A percentile compares a stretch with the other conserved stretches of the same genome.
These are phyloP conservation scores for Nibea albiflora DNA, from an alignment of 2,113 vertebrate species.

Conservation along the genomic window DNA sequence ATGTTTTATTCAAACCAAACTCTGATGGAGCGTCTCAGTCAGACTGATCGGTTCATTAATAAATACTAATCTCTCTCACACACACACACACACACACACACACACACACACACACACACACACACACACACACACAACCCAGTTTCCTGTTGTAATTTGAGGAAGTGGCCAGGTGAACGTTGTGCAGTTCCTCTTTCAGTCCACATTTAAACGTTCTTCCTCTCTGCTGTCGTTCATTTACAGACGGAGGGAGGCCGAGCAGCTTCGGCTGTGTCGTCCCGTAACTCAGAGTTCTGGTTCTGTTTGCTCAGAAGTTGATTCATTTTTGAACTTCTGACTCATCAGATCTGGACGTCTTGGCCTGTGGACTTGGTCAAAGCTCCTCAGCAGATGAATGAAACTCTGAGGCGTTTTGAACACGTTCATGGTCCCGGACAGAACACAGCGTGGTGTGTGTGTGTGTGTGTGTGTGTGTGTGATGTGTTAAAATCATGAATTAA, in stretches of 20 bases:
- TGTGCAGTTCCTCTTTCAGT: slow-evolving; percentile 80
- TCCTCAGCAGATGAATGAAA: slow-evolving; percentile 76
- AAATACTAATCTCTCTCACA: no score
- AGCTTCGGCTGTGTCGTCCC: slow-evolving; percentile 43
- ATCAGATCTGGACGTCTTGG: slow-evolving; percentile 47
- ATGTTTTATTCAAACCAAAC: no score
- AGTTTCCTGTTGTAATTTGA: slow-evolving; percentile 80
- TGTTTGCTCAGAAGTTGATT: neutral
- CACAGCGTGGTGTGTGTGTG: neutral
- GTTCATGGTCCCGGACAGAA: slow-evolving; percentile 76
- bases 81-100: no score
- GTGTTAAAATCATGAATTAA: no score
- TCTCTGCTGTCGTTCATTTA: slow-evolving; percentile 47
- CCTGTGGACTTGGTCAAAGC: slow-evolving; percentile 84
- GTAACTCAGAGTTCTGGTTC: slow-evolving; percentile 1
- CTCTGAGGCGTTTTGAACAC: slow-evolving; percentile 85
- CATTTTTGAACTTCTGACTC: neutral
- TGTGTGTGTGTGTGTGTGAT: neutral
- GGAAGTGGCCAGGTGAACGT: slow-evolving; percentile 79
- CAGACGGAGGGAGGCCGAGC: slow-evolving; percentile 24
- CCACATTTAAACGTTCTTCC: slow-evolving; percentile 73
- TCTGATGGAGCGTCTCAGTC: no score
- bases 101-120: no score
- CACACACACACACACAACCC: neutral
- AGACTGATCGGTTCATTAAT: no score